phyloP scores from a whole-genome alignment of 2,797 vertebrate genomes.

The Numenius phaeopus region DNA sequence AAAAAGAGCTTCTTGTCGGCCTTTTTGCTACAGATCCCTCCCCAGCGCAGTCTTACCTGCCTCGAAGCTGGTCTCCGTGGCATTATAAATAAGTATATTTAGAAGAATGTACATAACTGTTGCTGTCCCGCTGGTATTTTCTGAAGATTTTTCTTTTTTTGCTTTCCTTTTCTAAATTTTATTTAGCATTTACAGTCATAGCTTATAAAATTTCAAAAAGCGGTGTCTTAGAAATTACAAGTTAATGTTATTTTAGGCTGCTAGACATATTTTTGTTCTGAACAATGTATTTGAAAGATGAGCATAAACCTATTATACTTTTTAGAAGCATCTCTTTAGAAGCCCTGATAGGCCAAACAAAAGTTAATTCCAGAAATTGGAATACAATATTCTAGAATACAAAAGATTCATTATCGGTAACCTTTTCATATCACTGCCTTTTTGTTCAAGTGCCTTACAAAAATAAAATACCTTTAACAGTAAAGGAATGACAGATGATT shows the following conservation, averaged over 20 bases:
- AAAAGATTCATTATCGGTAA: not conserved
- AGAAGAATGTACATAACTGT: not conserved
- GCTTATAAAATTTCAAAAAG: not conserved
- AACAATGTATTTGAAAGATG: not conserved
- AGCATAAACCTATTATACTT: not conserved
- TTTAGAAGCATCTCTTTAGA: not conserved
- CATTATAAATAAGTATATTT: not conserved
- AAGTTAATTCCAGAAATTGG: not conserved
- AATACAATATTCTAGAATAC: not conserved
- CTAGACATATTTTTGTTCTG: not conserved
- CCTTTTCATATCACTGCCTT: not conserved
- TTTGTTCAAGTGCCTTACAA: not conserved
- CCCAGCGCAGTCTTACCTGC: too few relatives aligned
- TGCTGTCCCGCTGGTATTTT: not conserved
- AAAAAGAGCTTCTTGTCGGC: too few relatives aligned
- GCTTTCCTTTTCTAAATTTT: not conserved
- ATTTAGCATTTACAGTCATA: constrained; percentile 1
- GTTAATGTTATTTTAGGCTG: not conserved
- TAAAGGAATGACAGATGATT: not conserved
- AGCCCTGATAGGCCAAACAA: not conserved
- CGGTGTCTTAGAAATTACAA: constrained; percentile 3
- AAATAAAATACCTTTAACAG: not conserved
- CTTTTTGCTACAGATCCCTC: too few relatives aligned
- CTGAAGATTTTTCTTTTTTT: not conserved
- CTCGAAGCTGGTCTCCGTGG: too few relatives aligned